Conservation (phyloP, 1,140 invertebrate genomes). For the Pachypeltis micranthus region DNA sequence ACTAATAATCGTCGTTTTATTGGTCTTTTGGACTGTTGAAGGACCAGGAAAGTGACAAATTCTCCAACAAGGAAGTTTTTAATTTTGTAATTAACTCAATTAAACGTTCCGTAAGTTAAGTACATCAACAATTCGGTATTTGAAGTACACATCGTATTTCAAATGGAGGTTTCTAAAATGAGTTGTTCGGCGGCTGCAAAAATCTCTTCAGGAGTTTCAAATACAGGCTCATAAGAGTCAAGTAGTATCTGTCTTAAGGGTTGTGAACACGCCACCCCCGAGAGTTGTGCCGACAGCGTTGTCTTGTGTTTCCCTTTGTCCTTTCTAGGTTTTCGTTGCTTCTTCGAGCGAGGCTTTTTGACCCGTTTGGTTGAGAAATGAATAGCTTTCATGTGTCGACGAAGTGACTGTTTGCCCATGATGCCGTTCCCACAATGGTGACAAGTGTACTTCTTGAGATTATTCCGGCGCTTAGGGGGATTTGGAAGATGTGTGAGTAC, state of each 20-base stretch:
- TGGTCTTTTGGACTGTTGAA: no score
- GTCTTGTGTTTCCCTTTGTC: slow-evolving; percentile 8
- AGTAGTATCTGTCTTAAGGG: neutral
- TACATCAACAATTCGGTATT: no score
- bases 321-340: slow-evolving; percentile 1
- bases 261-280: neutral
- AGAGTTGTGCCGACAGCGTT: neutral
- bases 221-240: neutral
- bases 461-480: neutral
- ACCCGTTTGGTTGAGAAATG: neutral
- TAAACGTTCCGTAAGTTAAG: no score
- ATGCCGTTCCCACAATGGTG: neutral
- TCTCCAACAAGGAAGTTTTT: no score
- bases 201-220: neutral
- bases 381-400: slow-evolving; percentile 1
- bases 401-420: slow-evolving; percentile 9
- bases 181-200: neutral
- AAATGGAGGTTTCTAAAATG: no score
- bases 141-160: no score
- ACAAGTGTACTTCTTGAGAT: neutral
- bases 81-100: no score
- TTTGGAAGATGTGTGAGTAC: neutral
- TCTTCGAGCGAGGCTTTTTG: neutral
- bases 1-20: no score
- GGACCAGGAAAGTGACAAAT: no score